phyloP scores from a whole-genome alignment of 2,113 vertebrate genomes.

The Engystomops pustulosus region DNA sequence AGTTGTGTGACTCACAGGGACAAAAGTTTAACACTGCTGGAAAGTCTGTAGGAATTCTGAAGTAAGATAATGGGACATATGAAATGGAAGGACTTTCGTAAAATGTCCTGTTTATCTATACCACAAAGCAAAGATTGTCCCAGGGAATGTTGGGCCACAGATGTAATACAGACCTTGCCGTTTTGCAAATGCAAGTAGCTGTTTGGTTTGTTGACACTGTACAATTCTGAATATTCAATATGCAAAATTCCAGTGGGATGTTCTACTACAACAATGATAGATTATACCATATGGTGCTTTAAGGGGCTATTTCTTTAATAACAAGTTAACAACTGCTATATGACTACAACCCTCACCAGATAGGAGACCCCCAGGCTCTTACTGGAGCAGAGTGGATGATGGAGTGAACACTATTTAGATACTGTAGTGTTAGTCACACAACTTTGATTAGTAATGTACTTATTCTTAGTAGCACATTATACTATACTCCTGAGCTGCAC shows the following conservation, averaged over 20 bases:
- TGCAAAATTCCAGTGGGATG: neutral
- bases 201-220: neutral
- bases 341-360: too few relatives aligned
- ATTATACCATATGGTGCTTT: neutral
- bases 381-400: too few relatives aligned
- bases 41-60: constrained; percentile 33
- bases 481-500: too few relatives aligned
- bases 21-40: constrained; percentile 52
- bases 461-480: too few relatives aligned
- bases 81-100: constrained; percentile 1
- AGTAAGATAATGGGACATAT: neutral
- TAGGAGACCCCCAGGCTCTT: too few relatives aligned
- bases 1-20: constrained; percentile 37
- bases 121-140: constrained; percentile 5
- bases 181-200: neutral
- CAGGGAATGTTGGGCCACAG: neutral
- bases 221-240: neutral
- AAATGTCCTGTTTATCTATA: constrained; percentile 32
- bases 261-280: neutral
- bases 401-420: too few relatives aligned
- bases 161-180: neutral
- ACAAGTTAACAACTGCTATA: too few relatives aligned
- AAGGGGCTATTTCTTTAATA: too few relatives aligned
- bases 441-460: too few relatives aligned
- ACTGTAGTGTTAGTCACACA: too few relatives aligned